phyloP scores from a whole-genome alignment of 2,113 vertebrate genomes.

The Elachura formosa region DNA sequence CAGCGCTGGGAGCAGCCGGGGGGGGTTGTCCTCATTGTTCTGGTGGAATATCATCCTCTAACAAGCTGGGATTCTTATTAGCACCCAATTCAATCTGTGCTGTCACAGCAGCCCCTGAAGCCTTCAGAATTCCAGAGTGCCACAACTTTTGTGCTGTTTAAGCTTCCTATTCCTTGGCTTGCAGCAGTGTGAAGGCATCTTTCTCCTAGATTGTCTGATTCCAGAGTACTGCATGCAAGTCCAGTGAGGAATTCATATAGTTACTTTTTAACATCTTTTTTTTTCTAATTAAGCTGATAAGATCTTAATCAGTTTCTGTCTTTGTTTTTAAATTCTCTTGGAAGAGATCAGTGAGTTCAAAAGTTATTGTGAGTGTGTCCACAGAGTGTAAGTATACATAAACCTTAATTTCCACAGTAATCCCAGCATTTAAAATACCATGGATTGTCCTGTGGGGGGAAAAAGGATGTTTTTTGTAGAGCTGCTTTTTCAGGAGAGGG shows the following conservation, averaged over 20 bases:
- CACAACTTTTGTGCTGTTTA: not conserved
- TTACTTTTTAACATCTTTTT: not conserved
- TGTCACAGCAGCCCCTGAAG: not conserved
- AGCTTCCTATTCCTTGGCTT: not conserved
- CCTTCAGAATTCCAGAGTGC: not conserved
- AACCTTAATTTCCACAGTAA: not conserved
- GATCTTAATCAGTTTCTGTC: not conserved
- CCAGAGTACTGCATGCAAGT: not conserved
- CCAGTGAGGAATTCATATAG: not conserved
- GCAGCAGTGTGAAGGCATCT: not conserved
- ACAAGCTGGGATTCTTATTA: not conserved
- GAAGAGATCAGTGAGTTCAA: not conserved
- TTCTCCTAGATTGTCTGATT: not conserved
- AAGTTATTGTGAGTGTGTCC: not conserved
- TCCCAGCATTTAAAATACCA: not conserved
- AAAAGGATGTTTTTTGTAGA: not conserved
- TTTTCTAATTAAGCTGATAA: not conserved
- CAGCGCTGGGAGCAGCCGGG: accelerated
- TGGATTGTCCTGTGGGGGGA: not conserved
- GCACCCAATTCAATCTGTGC: not conserved
- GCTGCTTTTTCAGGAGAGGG: not conserved
- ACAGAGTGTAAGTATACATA: not conserved
- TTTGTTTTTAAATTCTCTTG: not conserved
- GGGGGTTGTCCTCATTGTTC: not conserved
- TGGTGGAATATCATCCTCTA: not conserved